Base-by-base conservation (phyloP, 1,140 invertebrate species). In the Drosophila bocqueti region DNA sequence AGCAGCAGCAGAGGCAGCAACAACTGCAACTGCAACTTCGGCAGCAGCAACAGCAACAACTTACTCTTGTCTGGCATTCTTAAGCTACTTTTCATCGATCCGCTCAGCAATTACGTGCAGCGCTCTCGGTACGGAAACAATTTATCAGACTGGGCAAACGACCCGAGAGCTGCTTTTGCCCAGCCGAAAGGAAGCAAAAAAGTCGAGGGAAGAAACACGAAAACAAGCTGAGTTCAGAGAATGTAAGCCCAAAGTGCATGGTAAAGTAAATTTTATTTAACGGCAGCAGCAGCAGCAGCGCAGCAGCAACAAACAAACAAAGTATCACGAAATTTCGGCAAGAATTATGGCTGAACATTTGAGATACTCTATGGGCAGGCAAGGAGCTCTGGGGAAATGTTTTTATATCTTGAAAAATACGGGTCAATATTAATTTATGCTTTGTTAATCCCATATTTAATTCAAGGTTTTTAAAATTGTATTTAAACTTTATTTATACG, bases 1-100 rank as follows among this genome's bases (percentile, higher is more conserved):
- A 86, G 72, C 58, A 62, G 29, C 59, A 46, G 31, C 49, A 78
- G 16, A 15, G 42, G 13, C 38, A 16, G 15, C 47, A 29, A 8
- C 47, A 49, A 29, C 46, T 26, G 46, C n/a, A 54, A 29, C 75
- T 38, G 47, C 61, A 65, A 46, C 61, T 52, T 34, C 11, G 26
- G 31, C 21, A 42, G 13, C 45, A 59, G 13, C 45, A 59, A 16
- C 54, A 60, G 18, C 54, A 47, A 79, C 54, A 69, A 49, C 52
- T 74, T 40, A 61, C 60, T 74, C 29, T 72, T 74, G 78, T 60
- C 69, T 68, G 58, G 61, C 73, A 83, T 75, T 81, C 83, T 89
- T 81, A 89, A 89, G 85, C 85, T 62, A 85, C 75, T 90, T 89
- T 89, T 89, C 81, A 89, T 89, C 84, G 84, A 89, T 89, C 85